Conservation (phyloP, 2,797 vertebrate genomes). For the Adelosebastes latens region DNA sequence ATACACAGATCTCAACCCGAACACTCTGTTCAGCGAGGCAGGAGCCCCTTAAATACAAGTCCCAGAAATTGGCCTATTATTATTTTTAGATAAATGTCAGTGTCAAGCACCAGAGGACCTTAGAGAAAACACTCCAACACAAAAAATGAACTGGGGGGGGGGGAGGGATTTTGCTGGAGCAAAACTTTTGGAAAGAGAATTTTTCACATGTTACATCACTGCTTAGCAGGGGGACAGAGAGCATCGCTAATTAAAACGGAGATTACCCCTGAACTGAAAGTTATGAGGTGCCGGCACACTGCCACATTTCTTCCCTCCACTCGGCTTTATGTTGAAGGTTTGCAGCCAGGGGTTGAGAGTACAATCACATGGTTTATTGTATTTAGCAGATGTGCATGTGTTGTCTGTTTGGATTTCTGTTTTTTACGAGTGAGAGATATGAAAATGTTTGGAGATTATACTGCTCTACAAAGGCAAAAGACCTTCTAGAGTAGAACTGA, state of each 20-base stretch:
- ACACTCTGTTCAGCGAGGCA: background rate
- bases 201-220: constrained; percentile 76
- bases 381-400: constrained; percentile 51
- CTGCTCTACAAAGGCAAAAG: too few relatives aligned
- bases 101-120: constrained; percentile 58
- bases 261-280: constrained; percentile 71
- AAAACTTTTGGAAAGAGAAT: constrained; percentile 51
- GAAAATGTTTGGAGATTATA: background rate
- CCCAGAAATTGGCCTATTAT: constrained; percentile 64
- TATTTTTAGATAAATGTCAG: constrained; percentile 76
- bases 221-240: constrained; percentile 57
- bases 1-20: constrained; percentile 48
- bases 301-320: constrained; percentile 49
- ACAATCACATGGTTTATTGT: constrained; percentile 26
- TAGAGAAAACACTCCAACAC: constrained; percentile 55
- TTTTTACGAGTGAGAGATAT: background rate
- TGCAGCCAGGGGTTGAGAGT: constrained; percentile 20
- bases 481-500: too few relatives aligned
- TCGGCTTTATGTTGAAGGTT: constrained; percentile 46
- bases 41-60: constrained; percentile 54
- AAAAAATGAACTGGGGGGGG: background rate
- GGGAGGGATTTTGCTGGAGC: constrained; percentile 11
- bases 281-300: constrained; percentile 60
- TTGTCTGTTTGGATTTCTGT: constrained; percentile 1
- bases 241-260: constrained; percentile 72